Evolutionary conservation across 2,113 vertebrate species (phyloP).

Genomic region (Gobius niger): DNA sequence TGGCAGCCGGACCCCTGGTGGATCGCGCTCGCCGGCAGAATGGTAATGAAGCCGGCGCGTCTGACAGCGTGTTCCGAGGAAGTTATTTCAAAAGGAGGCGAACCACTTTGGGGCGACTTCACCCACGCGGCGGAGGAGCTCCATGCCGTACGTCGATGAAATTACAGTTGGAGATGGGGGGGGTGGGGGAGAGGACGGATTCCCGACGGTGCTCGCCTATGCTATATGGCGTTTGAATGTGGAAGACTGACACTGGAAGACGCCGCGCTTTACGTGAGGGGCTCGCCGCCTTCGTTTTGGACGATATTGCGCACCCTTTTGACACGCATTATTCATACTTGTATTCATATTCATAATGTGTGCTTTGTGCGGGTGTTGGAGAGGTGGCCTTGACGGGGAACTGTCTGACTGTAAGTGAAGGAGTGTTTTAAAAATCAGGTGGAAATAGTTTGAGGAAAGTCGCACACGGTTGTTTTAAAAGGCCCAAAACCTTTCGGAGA

Average conservation of each 20-base stretch:
- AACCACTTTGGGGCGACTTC: conserved; percentile 20
- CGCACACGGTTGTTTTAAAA: not conserved
- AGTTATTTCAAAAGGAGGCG: conserved; percentile 46
- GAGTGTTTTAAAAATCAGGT: not conserved
- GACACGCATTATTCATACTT: conserved; percentile 8
- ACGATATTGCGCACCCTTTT: not conserved
- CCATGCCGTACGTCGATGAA: not conserved
- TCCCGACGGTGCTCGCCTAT: not conserved
- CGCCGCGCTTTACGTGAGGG: not conserved
- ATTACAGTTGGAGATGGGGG: conserved; percentile 3
- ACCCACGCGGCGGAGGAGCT: conserved; percentile 11
- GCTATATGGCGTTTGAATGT: not conserved
- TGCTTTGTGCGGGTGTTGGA: not conserved
- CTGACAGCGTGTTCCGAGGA: conserved; percentile 24
- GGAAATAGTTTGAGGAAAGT: not conserved
- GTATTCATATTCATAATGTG: conserved; percentile 6
- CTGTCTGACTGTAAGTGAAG: not conserved
- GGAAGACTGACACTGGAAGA: not conserved
- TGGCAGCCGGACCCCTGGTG: conserved; percentile 51
- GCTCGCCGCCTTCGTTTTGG: not conserved
- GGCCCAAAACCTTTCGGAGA: not conserved
- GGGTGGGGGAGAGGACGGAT: not conserved
- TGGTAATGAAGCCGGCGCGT: conserved; percentile 55
- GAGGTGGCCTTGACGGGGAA: not conserved
- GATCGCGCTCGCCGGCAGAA: conserved; percentile 39